These are phyloP conservation scores for Chloropsis hardwickii DNA, from an alignment of 2,113 vertebrate genomes.

Conservation along the genomic window DNA sequence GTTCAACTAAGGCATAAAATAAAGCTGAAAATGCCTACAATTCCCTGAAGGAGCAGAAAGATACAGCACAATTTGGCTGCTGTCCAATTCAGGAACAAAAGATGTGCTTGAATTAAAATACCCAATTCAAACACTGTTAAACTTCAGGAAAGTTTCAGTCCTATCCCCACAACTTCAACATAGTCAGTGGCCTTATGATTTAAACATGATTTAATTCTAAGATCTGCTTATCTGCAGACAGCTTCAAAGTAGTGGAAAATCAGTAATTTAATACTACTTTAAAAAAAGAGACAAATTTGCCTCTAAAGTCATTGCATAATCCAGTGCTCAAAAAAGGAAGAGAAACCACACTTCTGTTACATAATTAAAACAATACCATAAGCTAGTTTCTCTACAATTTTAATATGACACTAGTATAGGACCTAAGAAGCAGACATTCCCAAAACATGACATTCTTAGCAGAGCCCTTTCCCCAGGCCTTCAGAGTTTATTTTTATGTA, in stretches of 20 bases:
- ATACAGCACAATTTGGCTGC: background rate
- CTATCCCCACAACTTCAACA: background rate
- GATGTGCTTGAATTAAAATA: background rate
- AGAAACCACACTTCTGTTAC: background rate
- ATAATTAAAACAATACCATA: background rate
- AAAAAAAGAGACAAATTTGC: background rate
- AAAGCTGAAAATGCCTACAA: background rate
- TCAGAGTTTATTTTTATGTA: conserved; percentile 27
- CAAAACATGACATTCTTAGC: background rate
- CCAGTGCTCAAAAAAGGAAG: background rate
- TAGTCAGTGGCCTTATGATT: background rate
- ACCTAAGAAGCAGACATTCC: background rate
- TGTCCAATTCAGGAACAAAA: background rate
- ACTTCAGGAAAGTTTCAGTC: background rate
- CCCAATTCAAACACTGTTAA: background rate
- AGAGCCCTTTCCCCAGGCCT: background rate
- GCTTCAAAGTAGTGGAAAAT: background rate
- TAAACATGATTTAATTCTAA: background rate
- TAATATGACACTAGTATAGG: background rate
- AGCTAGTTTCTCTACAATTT: background rate
- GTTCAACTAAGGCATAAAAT: background rate
- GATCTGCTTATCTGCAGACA: background rate
- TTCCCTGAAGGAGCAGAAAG: background rate
- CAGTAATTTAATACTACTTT: background rate
- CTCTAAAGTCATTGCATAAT: background rate